Conservation (phyloP, 2,113 vertebrate species). For the Chitala chitala region DNA sequence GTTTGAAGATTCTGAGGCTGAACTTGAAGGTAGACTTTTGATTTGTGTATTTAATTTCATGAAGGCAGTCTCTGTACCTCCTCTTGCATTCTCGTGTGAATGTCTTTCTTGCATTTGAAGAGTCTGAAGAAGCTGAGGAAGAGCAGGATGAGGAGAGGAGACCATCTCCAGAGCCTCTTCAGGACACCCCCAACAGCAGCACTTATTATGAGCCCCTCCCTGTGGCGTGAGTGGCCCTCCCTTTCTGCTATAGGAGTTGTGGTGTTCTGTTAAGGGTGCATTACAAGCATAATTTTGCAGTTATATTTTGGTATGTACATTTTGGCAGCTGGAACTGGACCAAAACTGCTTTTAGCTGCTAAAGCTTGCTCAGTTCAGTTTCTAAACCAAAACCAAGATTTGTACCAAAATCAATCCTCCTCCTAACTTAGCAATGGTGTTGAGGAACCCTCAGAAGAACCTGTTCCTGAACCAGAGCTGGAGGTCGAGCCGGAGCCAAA, state of each 20-base stretch:
- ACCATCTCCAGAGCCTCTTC: constrained; percentile 80
- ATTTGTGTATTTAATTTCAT: background rate
- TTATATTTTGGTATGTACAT: too few species aligned
- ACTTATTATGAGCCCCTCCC: constrained; percentile 82
- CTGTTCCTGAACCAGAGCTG: constrained; percentile 51
- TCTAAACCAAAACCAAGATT: too few species aligned
- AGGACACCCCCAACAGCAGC: constrained; percentile 76
- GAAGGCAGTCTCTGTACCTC: too few species aligned
- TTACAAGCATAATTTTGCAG: too few species aligned
- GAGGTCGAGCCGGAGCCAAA: constrained; percentile 64
- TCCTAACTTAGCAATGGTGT: constrained; percentile 53
- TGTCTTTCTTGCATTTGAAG: constrained; percentile 46
- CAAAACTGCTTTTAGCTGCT: background rate
- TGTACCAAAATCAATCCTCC: background rate
- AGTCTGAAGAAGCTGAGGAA: constrained; percentile 92
- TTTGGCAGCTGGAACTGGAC: too few species aligned
- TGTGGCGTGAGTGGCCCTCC: constrained; percentile 68
- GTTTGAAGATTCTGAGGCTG: constrained; percentile 94
- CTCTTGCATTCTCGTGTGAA: background rate
- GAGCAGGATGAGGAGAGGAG: constrained; percentile 86
- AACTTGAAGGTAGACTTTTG: constrained; percentile 78
- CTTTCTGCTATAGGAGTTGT: background rate
- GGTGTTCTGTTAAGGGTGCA: background rate
- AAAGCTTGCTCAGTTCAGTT: background rate
- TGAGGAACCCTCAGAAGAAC: constrained; percentile 62